A percentile compares a stretch with the other conserved stretches of the same genome.
Evolutionary conservation across 2,888 invertebrate genomes (phyloP).

Genomic region (Perizoma affinitatum): DNA sequence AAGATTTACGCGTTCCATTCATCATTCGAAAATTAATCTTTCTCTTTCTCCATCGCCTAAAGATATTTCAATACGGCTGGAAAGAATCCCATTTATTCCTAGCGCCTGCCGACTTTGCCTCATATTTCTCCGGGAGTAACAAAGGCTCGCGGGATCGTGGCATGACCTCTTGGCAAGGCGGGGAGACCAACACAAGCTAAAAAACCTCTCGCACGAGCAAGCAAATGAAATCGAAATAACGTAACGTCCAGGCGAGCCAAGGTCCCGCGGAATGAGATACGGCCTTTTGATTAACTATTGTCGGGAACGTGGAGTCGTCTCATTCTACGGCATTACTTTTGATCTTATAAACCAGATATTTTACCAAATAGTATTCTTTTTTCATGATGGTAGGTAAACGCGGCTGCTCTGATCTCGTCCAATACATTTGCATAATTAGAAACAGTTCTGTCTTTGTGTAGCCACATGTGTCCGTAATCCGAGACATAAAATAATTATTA

Average conservation of each 20-base stretch:
- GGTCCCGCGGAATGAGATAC: constrained; percentile 78
- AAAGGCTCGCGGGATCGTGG: constrained; percentile 68
- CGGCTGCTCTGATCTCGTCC: constrained; percentile 41
- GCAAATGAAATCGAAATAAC: constrained; percentile 84
- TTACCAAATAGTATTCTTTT: constrained; percentile 43
- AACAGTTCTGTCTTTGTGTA: constrained; percentile 35
- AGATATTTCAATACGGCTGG: constrained; percentile 78
- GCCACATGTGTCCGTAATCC: constrained; percentile 18
- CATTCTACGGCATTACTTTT: constrained; percentile 35
- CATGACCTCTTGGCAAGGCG: constrained; percentile 70
- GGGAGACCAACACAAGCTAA: constrained; percentile 62
- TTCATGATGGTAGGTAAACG: constrained; percentile 28
- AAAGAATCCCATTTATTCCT: constrained; percentile 76
- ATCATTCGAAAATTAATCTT: constrained; percentile 74
- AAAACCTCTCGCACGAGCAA: constrained; percentile 74
- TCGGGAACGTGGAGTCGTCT: constrained; percentile 65
- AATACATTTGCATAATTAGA: constrained; percentile 50
- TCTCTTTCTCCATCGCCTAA: constrained; percentile 65
- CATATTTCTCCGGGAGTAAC: constrained; percentile 79
- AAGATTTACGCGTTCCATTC: constrained; percentile 71
- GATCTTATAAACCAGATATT: constrained; percentile 39
- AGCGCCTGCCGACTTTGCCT: constrained; percentile 65
- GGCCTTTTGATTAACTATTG: constrained; percentile 81
- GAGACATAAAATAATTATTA: constrained; percentile 12
- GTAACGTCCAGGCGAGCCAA: constrained; percentile 64